A percentile compares a stretch with the other conserved stretches of the same genome.
Conservation (phyloP, 2,888 invertebrate species). For the Thereva unica region DNA sequence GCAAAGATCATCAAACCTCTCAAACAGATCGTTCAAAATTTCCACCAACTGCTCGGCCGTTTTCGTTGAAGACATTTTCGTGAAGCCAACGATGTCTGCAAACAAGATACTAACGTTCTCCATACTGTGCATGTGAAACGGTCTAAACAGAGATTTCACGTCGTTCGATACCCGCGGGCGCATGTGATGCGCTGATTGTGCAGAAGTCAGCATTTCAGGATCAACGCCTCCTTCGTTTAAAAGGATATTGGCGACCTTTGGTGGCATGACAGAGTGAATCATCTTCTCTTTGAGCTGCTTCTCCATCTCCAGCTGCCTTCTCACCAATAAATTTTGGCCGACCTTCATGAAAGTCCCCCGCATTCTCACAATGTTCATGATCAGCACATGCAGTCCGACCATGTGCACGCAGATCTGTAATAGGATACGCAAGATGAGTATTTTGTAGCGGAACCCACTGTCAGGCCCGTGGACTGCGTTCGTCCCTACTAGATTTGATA, state of each 20-base stretch:
- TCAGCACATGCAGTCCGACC: conserved; percentile 88
- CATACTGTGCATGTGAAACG: conserved; percentile 97
- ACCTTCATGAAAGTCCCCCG: conserved; percentile 96
- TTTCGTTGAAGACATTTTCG: conserved; percentile 95
- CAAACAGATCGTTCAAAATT: conserved; percentile 94
- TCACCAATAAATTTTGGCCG: conserved; percentile 87
- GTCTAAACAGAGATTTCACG: conserved; percentile 83
- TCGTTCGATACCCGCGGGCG: conserved; percentile 58
- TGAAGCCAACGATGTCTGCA: conserved; percentile 97
- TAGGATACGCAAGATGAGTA: conserved; percentile 71
- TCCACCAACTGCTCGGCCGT: conserved; percentile 94
- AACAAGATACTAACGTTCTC: conserved; percentile 95
- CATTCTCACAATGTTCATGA: conserved; percentile 92
- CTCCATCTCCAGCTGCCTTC: conserved; percentile 89
- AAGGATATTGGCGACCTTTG: conserved; percentile 84
- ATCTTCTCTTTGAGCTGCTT: conserved; percentile 94
- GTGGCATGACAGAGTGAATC: conserved; percentile 98
- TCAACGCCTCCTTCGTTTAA: conserved; percentile 70
- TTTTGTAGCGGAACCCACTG: conserved; percentile 63
- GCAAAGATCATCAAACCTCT: conserved; percentile 91
- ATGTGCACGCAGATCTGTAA: conserved; percentile 89
- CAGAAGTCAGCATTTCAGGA: conserved; percentile 45
- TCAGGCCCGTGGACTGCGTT: conserved; percentile 59
- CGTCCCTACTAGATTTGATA: conserved; percentile 61
- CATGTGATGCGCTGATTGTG: conserved; percentile 47